Base-by-base conservation (phyloP, 2,888 invertebrate genomes). In the Cephus spinipes region DNA sequence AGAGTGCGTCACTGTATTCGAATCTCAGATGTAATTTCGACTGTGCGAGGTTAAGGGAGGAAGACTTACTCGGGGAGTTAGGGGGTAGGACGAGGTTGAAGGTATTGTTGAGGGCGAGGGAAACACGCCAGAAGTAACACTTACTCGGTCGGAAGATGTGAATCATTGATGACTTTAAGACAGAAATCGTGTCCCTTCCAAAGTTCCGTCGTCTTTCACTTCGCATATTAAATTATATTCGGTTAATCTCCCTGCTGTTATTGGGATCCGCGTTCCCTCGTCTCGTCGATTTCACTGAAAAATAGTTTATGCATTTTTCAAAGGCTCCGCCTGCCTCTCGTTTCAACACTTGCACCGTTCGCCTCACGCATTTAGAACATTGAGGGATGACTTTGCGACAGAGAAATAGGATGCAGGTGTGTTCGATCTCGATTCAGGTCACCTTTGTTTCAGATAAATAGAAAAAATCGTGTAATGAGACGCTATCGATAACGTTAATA, bases 161-260 rank as follows among this genome's bases (percentile, higher is more conserved):
- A 89, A 89, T 90, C 83, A 88, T 90, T 90, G 83, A 90, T 82
- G 83, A 84, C 83, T 84, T 85, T 89, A 89, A 90, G 88, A 88
- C 89, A 87, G 85, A 89, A 90, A 88, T 83, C 90, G 81, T 89
- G 90, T 90, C 86, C 84, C 81, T 84, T 79, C 83, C 79, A 30
- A 74, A 74, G 74, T 73, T 71, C 69, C 3, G 79, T 82, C 82
- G 79, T 79, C 79, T 79, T 79, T 80, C 79, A 78, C 79, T 82
- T 74, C 79, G 79, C 83, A 83, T 83, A 81, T 86, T 84, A 81
- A 84, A 87, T 88, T 87, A 89, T 86, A 86, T 84, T 85, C 83
- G 78, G 80, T 84, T 86, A 83, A 85, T 86, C 82, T 83, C 69
- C 69, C 78, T 76, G 73, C 12, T 36, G 75, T 35, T 69, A 30